phyloP scores from a whole-genome alignment of 2,888 invertebrate species.

The Brachypterus glaber region DNA sequence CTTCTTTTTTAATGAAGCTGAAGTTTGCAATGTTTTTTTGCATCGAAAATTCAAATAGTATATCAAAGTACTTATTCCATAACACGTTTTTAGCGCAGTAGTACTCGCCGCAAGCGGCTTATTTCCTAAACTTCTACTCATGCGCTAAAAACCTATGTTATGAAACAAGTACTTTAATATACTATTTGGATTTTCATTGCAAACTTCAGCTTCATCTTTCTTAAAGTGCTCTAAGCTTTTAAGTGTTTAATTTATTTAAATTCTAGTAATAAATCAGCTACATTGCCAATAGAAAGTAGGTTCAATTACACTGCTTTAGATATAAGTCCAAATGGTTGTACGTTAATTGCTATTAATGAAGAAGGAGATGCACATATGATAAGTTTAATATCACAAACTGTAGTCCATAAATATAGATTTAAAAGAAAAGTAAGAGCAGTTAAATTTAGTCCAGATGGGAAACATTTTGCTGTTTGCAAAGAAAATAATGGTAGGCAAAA shows the following conservation, averaged over 20 bases:
- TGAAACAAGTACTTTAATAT: too few species aligned
- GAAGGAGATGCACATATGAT: slow-evolving; percentile 78
- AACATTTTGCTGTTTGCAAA: slow-evolving; percentile 84
- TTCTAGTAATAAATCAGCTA: slow-evolving; percentile 77
- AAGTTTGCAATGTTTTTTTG: too few species aligned
- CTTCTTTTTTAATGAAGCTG: too few species aligned
- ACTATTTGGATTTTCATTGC: too few species aligned
- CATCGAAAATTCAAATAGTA: too few species aligned
- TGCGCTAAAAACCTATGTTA: too few species aligned
- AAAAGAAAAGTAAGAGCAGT: slow-evolving; percentile 65
- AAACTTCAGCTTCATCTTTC: too few species aligned
- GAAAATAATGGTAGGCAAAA: slow-evolving; percentile 68
- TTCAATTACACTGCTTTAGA: slow-evolving; percentile 79
- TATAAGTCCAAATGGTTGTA: slow-evolving; percentile 79
- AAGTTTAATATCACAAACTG: slow-evolving; percentile 71
- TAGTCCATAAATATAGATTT: slow-evolving; percentile 79
- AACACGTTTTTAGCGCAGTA: too few species aligned
- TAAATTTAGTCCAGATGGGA: slow-evolving; percentile 89
- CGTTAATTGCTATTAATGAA: slow-evolving; percentile 83
- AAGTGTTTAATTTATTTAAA: too few species aligned
- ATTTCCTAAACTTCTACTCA: too few species aligned
- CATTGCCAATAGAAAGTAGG: slow-evolving; percentile 76
- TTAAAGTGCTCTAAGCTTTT: slow-evolving; percentile 15
- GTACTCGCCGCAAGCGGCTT: too few species aligned
- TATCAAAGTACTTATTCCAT: too few species aligned